These are phyloP conservation scores for Parazoanthus swiftii DNA, from an alignment of 92 coral and sea anemone species.

Conservation along the genomic window DNA sequence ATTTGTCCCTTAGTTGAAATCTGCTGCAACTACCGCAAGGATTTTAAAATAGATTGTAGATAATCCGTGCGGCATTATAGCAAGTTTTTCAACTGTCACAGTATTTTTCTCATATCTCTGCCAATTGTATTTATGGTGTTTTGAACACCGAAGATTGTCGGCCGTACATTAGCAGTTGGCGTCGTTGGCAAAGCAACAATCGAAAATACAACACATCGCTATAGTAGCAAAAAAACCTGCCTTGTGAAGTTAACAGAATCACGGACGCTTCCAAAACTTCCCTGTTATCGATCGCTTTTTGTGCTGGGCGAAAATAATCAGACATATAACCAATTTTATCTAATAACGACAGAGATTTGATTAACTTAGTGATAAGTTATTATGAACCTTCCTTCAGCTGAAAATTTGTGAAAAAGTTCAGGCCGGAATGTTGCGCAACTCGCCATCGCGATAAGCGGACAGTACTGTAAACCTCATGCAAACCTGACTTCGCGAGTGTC, in stretches of 20 bases:
- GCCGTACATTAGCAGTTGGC: not conserved
- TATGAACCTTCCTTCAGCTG: not conserved
- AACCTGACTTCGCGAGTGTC: conserved; percentile 17
- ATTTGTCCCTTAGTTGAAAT: not conserved
- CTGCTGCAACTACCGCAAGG: not conserved
- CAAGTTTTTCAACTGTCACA: not conserved
- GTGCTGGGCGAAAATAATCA: not conserved
- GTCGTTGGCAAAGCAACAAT: conserved; percentile 14
- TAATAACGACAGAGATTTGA: conserved; percentile 2
- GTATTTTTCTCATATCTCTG: not conserved
- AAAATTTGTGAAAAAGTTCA: not conserved
- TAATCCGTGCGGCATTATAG: not conserved
- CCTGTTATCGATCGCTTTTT: not conserved
- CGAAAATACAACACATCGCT: not conserved
- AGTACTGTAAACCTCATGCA: not conserved
- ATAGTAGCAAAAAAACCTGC: not conserved
- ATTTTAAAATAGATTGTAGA: not conserved
- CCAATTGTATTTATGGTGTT: not conserved
- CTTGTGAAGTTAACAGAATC: not conserved
- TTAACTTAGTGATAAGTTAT: conserved; percentile 18
- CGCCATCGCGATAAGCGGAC: not conserved
- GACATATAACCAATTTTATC: not conserved
- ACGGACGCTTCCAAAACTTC: not conserved
- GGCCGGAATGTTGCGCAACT: conserved; percentile 12
- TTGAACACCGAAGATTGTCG: not conserved